Conservation (phyloP, 2,113 vertebrate genomes). For the Cardinalis cardinalis region DNA sequence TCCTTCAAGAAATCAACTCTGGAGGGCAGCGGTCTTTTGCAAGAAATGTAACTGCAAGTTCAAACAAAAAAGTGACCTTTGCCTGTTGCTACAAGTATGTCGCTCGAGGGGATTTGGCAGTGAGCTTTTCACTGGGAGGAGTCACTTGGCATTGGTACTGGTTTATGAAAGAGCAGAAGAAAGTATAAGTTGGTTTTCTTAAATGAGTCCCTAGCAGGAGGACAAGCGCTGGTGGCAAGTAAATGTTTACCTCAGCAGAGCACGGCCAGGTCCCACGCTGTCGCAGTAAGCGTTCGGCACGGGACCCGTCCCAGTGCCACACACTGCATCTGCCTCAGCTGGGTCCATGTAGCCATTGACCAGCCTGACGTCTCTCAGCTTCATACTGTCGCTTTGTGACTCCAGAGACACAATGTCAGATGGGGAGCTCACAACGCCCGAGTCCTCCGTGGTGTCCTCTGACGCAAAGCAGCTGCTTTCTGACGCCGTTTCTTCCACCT, state of each 20-base stretch:
- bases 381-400: conserved; percentile 76
- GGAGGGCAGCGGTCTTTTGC: conserved; percentile 13
- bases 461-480: conserved; percentile 84
- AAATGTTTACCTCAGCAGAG: conserved; percentile 53
- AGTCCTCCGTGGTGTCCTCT: conserved; percentile 85
- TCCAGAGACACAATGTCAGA: conserved; percentile 79
- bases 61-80: conserved; percentile 55
- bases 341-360: conserved; percentile 56
- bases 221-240: background rate
- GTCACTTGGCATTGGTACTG: conserved; percentile 13
- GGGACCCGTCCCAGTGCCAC: background rate
- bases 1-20: background rate
- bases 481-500: conserved; percentile 81
- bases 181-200: background rate
- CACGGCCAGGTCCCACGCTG: conserved; percentile 63
- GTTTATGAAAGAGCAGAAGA: conserved; percentile 37
- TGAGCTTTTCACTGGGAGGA: conserved; percentile 29
- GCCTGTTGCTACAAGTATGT: conserved; percentile 47
- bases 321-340: background rate
- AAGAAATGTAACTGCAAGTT: conserved; percentile 36
- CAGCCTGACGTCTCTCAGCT: conserved; percentile 51
- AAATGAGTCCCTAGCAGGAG: background rate
- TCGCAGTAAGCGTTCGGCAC: conserved; percentile 53
- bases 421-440: conserved; percentile 77
- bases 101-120: conserved; percentile 39